phyloP scores from a whole-genome alignment of 53 echinoderm and acorn worm species.

The Temnopleurus reevesii region DNA sequence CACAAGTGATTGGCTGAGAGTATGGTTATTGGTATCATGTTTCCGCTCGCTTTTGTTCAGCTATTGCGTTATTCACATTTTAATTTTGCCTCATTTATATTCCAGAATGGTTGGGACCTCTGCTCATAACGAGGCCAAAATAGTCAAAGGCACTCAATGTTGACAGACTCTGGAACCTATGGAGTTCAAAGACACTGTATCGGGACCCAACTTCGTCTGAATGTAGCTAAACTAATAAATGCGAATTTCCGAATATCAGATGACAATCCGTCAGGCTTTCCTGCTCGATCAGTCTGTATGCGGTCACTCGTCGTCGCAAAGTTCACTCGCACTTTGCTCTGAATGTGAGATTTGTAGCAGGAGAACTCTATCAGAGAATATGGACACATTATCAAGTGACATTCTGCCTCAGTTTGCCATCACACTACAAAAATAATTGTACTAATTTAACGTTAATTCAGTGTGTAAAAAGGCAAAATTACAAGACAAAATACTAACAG shows the following conservation, averaged over 20 bases:
- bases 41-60: too few relatives aligned
- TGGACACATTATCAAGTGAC: neutral
- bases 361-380: neutral
- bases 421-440: too few relatives aligned
- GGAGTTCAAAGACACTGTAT: constrained; percentile 31
- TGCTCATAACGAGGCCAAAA: neutral
- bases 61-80: too few relatives aligned
- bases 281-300: too few relatives aligned
- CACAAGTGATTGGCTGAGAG: too few relatives aligned
- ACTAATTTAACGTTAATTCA: too few relatives aligned
- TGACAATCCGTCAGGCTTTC: constrained; percentile 39
- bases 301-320: neutral
- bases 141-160: neutral
- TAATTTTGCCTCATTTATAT: too few relatives aligned
- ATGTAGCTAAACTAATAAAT: constrained; percentile 41
- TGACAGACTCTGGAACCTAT: too few relatives aligned
- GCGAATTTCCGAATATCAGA: constrained; percentile 42
- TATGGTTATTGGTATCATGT: too few relatives aligned
- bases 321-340: constrained; percentile 36
- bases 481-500: too few relatives aligned
- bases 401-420: constrained; percentile 23
- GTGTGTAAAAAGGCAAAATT: too few relatives aligned
- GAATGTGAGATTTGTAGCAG: neutral
- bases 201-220: constrained; percentile 33
- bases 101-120: too few relatives aligned